phyloP scores from a whole-genome alignment of 2,888 invertebrate genomes.

The Coremacera marginata region DNA sequence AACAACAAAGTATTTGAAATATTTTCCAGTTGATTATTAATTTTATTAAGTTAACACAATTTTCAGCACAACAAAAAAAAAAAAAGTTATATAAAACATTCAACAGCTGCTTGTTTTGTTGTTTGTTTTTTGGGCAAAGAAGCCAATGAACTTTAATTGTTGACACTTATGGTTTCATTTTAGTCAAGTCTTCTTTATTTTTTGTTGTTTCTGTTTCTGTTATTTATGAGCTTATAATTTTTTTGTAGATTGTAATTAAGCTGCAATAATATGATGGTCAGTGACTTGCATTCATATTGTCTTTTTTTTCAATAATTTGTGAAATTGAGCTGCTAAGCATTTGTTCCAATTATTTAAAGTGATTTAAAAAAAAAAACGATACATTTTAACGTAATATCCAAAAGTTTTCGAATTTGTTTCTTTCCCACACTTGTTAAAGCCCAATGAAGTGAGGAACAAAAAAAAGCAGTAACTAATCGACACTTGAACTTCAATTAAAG shows the following conservation, averaged over 20 bases:
- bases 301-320: not conserved
- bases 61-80: not conserved
- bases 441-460: not conserved
- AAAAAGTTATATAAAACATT: not conserved
- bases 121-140: not conserved
- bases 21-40: not conserved
- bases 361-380: too few species aligned
- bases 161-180: conserved; percentile 43
- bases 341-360: too few species aligned
- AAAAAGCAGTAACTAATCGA: too few species aligned
- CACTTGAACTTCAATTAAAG: too few species aligned
- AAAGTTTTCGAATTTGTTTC: not conserved
- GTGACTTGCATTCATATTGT: conserved; percentile 15
- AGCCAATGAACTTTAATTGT: conserved; percentile 44
- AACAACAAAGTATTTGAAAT: too few species aligned
- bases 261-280: conserved; percentile 23
- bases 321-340: too few species aligned
- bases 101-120: not conserved
- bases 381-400: too few species aligned
- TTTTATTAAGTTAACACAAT: not conserved
- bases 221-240: conserved; percentile 41
- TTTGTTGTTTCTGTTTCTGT: not conserved
- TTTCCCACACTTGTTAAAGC: conserved; percentile 41
- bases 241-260: conserved; percentile 14
- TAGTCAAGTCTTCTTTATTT: not conserved